phyloP scores from a whole-genome alignment of 2,797 vertebrate genomes.

The Lithobates sylvaticus region DNA sequence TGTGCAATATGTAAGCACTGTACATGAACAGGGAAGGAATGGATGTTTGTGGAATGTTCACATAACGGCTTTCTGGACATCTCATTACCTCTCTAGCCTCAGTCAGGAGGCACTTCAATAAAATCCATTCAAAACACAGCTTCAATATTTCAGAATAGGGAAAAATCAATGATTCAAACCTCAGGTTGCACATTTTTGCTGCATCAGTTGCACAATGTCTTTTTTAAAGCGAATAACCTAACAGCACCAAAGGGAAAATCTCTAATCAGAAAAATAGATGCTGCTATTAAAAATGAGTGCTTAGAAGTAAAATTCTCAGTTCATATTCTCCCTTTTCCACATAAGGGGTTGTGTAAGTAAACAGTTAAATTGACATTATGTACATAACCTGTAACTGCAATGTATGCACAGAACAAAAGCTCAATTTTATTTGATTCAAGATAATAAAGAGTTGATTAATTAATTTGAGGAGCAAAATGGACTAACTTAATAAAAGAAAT shows the following conservation, averaged over 20 bases:
- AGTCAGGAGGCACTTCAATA: slow-evolving; percentile 75
- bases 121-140: slow-evolving; percentile 82
- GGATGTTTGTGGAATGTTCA: slow-evolving; percentile 72
- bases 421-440: too few species aligned
- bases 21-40: slow-evolving; percentile 71
- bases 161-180: slow-evolving; percentile 85
- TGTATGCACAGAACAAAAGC: too few species aligned
- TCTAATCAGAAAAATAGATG: slow-evolving; percentile 71
- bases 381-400: too few species aligned
- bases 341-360: too few species aligned
- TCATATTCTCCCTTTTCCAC: background rate
- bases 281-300: slow-evolving; percentile 64
- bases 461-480: too few species aligned
- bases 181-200: slow-evolving; percentile 81
- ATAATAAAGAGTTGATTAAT: too few species aligned
- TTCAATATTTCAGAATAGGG: slow-evolving; percentile 77
- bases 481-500: too few species aligned
- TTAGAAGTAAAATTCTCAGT: slow-evolving; percentile 46
- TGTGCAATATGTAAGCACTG: slow-evolving; percentile 72
- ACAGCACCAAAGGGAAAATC: slow-evolving; percentile 75
- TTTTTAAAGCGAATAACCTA: slow-evolving; percentile 81
- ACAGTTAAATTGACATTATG: too few species aligned
- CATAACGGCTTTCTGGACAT: slow-evolving; percentile 72
- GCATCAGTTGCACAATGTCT: slow-evolving; percentile 76
- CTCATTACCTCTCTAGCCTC: slow-evolving; percentile 78